phyloP scores from a whole-genome alignment of 2,888 invertebrate species.

The Ichneumoninae sp. region DNA sequence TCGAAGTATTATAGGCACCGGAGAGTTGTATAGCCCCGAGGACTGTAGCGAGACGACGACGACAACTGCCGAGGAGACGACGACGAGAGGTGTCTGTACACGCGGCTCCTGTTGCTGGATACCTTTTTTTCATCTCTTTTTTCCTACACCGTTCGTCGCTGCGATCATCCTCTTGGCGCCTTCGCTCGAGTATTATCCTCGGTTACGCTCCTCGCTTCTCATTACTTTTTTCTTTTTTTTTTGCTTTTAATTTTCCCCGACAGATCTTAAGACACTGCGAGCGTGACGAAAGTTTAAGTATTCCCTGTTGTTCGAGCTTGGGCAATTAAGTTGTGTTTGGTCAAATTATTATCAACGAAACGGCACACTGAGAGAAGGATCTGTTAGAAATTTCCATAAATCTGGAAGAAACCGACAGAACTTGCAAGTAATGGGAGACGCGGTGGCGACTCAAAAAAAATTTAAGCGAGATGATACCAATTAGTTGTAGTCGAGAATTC shows the following conservation, averaged over 20 bases:
- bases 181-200: constrained; percentile 54
- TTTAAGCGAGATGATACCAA: too few relatives aligned
- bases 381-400: too few relatives aligned
- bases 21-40: constrained; percentile 9
- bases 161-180: constrained; percentile 58
- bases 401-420: too few relatives aligned
- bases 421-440: too few relatives aligned
- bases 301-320: constrained; percentile 14
- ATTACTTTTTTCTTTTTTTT: constrained; percentile 14
- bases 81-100: constrained; percentile 28
- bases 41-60: constrained; percentile 49
- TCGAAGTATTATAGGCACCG: constrained; percentile 56
- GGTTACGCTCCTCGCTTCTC: not conserved
- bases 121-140: constrained; percentile 28
- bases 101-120: constrained; percentile 38
- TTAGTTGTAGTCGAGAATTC: too few relatives aligned
- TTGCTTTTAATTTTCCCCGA: not conserved
- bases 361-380: not conserved
- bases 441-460: too few relatives aligned
- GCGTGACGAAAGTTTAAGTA: constrained; percentile 58
- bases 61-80: constrained; percentile 36
- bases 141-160: constrained; percentile 3
- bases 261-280: constrained; percentile 34
- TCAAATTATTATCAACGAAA: constrained; percentile 46
- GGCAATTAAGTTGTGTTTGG: constrained; percentile 9